A percentile compares a stretch with the other conserved stretches of the same genome.
Evolutionary conservation across 1,140 invertebrate species (phyloP).

Genomic region (Limonius californicus): DNA sequence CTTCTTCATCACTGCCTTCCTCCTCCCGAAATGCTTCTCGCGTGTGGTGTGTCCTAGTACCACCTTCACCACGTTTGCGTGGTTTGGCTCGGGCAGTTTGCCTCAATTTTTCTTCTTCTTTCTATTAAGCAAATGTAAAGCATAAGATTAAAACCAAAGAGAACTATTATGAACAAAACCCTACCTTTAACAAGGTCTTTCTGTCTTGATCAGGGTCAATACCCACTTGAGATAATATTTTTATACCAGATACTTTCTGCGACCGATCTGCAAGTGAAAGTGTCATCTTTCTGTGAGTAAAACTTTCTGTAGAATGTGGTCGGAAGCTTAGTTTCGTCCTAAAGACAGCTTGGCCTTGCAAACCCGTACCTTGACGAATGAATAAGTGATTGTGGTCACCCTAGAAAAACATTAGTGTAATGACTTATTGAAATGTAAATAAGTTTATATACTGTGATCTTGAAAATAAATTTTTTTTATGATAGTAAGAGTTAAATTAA

Average conservation of each 20-base stretch:
- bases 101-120: slow-evolving; percentile 90
- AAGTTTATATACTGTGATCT: slow-evolving; percentile 6
- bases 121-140: too few species aligned
- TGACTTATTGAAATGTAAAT: too few species aligned
- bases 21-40: slow-evolving; percentile 59
- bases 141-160: not conserved
- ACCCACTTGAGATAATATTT: slow-evolving; percentile 92
- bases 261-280: slow-evolving; percentile 94
- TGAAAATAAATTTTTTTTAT: too few species aligned
- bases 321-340: slow-evolving; percentile 94
- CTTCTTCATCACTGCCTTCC: slow-evolving; percentile 87
- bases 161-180: slow-evolving; percentile 11
- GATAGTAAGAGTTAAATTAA: too few species aligned
- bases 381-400: slow-evolving; percentile 94
- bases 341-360: slow-evolving; percentile 97
- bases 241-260: slow-evolving; percentile 94
- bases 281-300: slow-evolving; percentile 98
- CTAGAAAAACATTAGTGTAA: slow-evolving; percentile 50
- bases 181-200: slow-evolving; percentile 84
- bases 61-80: slow-evolving; percentile 60
- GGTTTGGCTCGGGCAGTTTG: slow-evolving; percentile 73
- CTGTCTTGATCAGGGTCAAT: slow-evolving; percentile 90
- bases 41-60: slow-evolving; percentile 50
- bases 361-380: slow-evolving; percentile 92
- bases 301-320: slow-evolving; percentile 96